Percentiles rank a stretch among this genome's conserved stretches.
These are phyloP conservation scores for Drosophila willistoni DNA, from an alignment of 1,140 invertebrate species.

Conservation along the genomic window DNA sequence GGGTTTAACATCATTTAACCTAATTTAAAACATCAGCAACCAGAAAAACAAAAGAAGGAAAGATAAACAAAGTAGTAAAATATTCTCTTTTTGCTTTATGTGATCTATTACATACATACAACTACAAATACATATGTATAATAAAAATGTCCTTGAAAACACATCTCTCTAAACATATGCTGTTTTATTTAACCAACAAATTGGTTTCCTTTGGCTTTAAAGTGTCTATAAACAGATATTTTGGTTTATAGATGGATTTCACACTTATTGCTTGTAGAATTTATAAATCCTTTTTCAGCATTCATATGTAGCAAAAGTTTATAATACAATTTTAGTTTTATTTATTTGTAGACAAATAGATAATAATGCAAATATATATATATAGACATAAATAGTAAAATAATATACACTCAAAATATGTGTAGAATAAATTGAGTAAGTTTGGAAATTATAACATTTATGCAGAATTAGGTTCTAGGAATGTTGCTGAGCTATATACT, in stretches of 20 bases:
- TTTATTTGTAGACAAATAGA: constrained; percentile 6
- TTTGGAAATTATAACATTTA: not conserved
- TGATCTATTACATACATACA: constrained; percentile 79
- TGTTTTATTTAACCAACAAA: not conserved
- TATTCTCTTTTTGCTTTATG: constrained; percentile 82
- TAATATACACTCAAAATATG: not conserved
- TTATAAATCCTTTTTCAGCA: no score
- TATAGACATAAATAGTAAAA: not conserved
- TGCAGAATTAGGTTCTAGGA: constrained; percentile 26
- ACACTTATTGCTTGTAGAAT: no score
- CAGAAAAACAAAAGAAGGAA: constrained; percentile 46
- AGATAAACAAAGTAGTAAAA: constrained; percentile 73
- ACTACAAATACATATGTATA: constrained; percentile 67
- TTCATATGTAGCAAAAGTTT: no score
- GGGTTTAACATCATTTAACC: constrained; percentile 46
- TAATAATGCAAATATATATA: not conserved
- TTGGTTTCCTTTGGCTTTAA: no score
- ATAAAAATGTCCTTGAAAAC: constrained; percentile 77
- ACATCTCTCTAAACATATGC: constrained; percentile 10
- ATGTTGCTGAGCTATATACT: constrained; percentile 53
- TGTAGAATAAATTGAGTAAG: not conserved
- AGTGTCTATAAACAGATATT: no score
- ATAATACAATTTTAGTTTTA: not conserved
- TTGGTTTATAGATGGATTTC: no score
- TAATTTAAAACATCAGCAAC: constrained; percentile 44